phyloP scores from a whole-genome alignment of 2,888 invertebrate species.

The Deilephila porcellus region DNA sequence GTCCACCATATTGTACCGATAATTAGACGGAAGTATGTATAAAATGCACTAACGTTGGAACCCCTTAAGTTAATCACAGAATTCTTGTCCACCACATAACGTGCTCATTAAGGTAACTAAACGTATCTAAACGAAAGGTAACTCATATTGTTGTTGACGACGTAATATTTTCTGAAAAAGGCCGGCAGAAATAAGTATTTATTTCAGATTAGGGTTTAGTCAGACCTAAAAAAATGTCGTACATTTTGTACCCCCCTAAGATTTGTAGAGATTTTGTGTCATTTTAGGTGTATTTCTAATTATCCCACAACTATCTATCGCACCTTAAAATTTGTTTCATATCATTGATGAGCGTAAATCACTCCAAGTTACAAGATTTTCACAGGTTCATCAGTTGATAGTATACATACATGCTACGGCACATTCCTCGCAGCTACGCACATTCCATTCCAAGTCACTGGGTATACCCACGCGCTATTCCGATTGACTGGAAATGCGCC shows the following conservation, averaged over 20 bases:
- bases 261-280: not conserved
- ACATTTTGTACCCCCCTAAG: not conserved
- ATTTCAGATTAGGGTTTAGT: not conserved
- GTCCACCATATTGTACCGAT: no score
- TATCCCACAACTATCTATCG: no score
- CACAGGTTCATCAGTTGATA: not conserved
- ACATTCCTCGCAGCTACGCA: not conserved
- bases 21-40: no score
- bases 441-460: constrained; percentile 1
- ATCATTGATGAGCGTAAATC: no score
- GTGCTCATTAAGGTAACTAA: no score
- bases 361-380: not conserved
- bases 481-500: not conserved
- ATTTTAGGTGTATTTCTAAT: not conserved
- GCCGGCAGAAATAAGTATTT: not conserved
- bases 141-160: no score
- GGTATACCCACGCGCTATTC: not conserved
- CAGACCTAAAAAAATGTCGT: not conserved
- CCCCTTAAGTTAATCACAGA: no score
- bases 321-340: no score
- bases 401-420: not conserved
- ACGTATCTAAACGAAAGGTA: no score
- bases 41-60: no score
- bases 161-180: not conserved
- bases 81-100: no score